Base-by-base conservation (phyloP, 2,888 invertebrate species). In the Podabrus alpinus region DNA sequence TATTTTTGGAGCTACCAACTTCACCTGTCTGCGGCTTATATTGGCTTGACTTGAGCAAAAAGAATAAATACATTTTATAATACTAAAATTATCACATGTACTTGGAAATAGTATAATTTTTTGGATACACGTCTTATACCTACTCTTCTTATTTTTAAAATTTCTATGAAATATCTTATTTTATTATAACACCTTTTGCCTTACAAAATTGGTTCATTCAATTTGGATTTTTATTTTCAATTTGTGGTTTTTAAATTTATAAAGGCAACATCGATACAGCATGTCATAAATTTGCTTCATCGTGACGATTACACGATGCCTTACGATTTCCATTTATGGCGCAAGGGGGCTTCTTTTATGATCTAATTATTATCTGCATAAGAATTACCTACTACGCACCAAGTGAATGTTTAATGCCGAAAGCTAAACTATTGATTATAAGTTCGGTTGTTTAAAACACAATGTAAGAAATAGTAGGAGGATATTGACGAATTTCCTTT, bases 1-100 rank as follows among this genome's bases (percentile, higher is more conserved):
- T 79, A 79, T 79, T 79, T 79, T 77, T 29, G 71, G 77, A 70
- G 62, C 73, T 73, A 62, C 68, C 76, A 66, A 77, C 77, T 76
- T 77, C 77, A 79, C 77, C 79, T 79, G 79, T 72, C 74, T 75
- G 76, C 13, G 62, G 25, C 67, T 67, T 64, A 21, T 19, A 64
- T 64, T 19, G 62, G 62, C 21, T 64, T 19, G 21, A 21, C 62
- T 64, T 21, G 19, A 21, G 21, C 62, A 19, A 19, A 17, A 64
- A 64, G 16, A 19, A 64, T 21, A 21, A 64, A 64, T 64, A 45
- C 45, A 45, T 45, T 45, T 45, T 45, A 45, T 45, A 45, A 45
- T 45, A 45, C 45, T 45, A 45, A 45, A 45, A 45, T 45, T 45
- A 45, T 45, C 45, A 45, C 45, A 45, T 45, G 45, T 45, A 45